Evolutionary conservation across 2,113 vertebrate species (phyloP), one percentile per base, ranked within the genome.

Genomic region (Abramis brama): DNA sequence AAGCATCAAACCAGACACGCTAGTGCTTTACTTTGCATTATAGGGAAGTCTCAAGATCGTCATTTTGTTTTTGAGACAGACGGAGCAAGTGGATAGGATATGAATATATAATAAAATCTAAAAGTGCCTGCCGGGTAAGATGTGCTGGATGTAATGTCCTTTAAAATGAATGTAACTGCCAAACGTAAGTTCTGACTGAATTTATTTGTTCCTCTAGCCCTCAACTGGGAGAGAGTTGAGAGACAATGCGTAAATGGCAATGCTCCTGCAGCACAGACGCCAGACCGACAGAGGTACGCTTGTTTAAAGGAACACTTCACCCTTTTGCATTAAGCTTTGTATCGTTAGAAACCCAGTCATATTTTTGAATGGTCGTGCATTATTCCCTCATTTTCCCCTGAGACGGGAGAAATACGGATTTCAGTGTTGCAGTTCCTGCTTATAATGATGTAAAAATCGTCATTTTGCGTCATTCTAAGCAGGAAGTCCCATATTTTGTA

Each of bases 151-250:
- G 89, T 90, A 92, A 92, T 92, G 91, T 91, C 90, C 88, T 90
- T 90, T 88, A 88, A 92, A 94, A 92, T 91, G 84, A 94, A 93
- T 91, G 90, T 90, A 91, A 91, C 88, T 89, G 89, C 75, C 83
- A 89, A 92, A 93, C 90, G 85, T 89, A 91, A 86, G 90, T 87
- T 73, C 82, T 78, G 87, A 89, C 79, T 45, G 86, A 88, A 75
- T 47, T 83, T 76, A 47, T 88, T 76, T 81, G 55, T 86, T 89
- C 91, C 82, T 84, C 33, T 77, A 39, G 30, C 47, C 30, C 83
- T 88, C 25, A 19, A 60, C 30, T 60, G 55, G 84, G 87, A 85
- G 45, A 43, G 43, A 43, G 43, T 10, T 43, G 8, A 43, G 43
- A 86, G 30, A 83, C 62, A 57, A 50, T 74, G 45, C 6, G 2